Evolutionary conservation across 2,113 vertebrate genomes (phyloP).

Genomic region (Campylomormyrus numenius): DNA sequence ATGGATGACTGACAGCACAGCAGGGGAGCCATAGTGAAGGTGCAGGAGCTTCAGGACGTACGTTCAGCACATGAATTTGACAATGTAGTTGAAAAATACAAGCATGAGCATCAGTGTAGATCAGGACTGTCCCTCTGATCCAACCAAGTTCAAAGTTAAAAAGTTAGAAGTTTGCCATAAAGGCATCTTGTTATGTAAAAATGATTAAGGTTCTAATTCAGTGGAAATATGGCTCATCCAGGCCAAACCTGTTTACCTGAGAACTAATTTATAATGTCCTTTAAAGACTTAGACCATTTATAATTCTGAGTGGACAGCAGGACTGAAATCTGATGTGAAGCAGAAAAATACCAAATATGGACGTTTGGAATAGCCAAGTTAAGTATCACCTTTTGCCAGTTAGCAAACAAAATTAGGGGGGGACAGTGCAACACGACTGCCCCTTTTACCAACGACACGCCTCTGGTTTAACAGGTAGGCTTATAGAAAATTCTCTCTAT

Average conservation of each 20-base stretch:
- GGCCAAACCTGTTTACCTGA: not conserved
- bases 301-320: not conserved
- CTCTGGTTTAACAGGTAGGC: not conserved
- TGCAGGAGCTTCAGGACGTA: not conserved
- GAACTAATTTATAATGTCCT: slow-evolving; percentile 17
- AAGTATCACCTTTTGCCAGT: not conserved
- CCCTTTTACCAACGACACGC: not conserved
- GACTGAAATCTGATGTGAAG: not conserved
- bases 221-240: not conserved
- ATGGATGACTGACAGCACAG: slow-evolving; percentile 33
- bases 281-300: not conserved
- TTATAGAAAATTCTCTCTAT: not conserved
- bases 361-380: not conserved
- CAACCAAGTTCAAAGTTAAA: not conserved
- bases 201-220: not conserved
- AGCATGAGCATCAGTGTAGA: not conserved
- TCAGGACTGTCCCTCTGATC: not conserved
- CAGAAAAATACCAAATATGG: not conserved
- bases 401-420: not conserved
- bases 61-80: not conserved
- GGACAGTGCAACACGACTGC: not conserved
- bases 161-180: not conserved
- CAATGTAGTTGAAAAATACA: not conserved
- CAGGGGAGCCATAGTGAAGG: not conserved
- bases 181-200: not conserved